Base-by-base conservation (phyloP, 37 sponge, comb jelly and placozoan genomes). In the Spongilla lacustris region DNA sequence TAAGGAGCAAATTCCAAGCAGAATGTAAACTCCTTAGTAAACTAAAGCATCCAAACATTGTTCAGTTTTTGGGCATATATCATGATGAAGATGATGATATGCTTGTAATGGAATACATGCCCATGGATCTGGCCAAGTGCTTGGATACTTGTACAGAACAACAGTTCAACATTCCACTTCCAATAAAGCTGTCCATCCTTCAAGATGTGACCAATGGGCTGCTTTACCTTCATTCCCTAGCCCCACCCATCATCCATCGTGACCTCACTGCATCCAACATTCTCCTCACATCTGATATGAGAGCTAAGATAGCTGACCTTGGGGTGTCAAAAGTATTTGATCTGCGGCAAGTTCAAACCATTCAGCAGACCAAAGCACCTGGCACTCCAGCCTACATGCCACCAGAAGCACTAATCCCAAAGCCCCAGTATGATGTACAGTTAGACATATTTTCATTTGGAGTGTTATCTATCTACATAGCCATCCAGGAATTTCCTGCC, bases 21-120 rank as follows among this genome's bases (percentile, higher is more conserved):
- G 76, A 76, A 76, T 25, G 25, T 35, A 35, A 8, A 6, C 23
- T 76, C 17, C 21, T 76, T 27, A 76, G 33, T 21, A 35, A 76
- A 35, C 76, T 76, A 12, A 31, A 35, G 23, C 76, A 76, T 35
- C 76, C 36, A 9, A 76, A 76, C 36, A 31, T 76, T 76, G 35
- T 76, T 17, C 76, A 76, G 36, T 35, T 76, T 31, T 35, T 89
- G 22, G 89, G 85, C 0, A 85, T 84, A 14, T 70, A 79, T 26
- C 66, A 78, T 48, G 71, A 75, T 28, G 78, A 88, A 30, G 70
- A 73, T 29, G 28, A 33, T 14, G 32, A 29, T 17, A 19, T 26
- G 1, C 28, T 73, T 29, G 73, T 73, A 17, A 73, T 73, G 73
- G 73, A 76, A 9, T 76, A 38, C n/a, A 36, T 76, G 41, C 77